Conservation (phyloP, 2,113 vertebrate genomes). For the Trogon surrucura region DNA sequence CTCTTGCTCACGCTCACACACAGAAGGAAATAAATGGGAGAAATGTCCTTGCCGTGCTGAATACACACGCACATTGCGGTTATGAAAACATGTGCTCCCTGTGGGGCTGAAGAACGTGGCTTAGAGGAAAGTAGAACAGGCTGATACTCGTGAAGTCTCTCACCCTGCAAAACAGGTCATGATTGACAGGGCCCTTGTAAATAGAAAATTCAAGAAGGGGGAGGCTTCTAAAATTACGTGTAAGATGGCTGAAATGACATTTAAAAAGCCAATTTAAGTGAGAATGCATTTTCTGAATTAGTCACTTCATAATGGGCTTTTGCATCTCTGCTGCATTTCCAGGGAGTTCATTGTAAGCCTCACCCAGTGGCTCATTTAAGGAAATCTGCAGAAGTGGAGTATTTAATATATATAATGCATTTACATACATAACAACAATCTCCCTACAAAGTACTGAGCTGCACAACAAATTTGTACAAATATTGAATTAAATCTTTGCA, state of each 20-base stretch:
- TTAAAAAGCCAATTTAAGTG: slow-evolving; percentile 49
- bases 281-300: slow-evolving; percentile 40
- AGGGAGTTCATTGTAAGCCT: slow-evolving; percentile 9
- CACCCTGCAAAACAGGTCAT: background rate
- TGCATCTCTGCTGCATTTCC: background rate
- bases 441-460: slow-evolving; percentile 8
- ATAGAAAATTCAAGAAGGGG: background rate
- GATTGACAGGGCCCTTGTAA: slow-evolving; percentile 36
- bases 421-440: background rate
- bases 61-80: slow-evolving; percentile 1
- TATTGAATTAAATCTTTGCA: slow-evolving; percentile 32
- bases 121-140: slow-evolving; percentile 48
- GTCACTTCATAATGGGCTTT: background rate
- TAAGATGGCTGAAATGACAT: slow-evolving; percentile 47
- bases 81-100: slow-evolving; percentile 9
- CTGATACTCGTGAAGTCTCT: background rate
- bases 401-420: slow-evolving; percentile 35
- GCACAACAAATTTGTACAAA: slow-evolving; percentile 36
- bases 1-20: background rate
- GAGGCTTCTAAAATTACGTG: slow-evolving; percentile 28
- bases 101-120: background rate
- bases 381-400: background rate
- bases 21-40: background rate
- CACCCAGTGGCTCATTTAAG: background rate
- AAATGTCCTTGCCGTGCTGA: slow-evolving; percentile 3